Evolutionary conservation across 2,113 vertebrate species (phyloP), one percentile per base, ranked within the genome.

Genomic region (Alligator mississippiensis): DNA sequence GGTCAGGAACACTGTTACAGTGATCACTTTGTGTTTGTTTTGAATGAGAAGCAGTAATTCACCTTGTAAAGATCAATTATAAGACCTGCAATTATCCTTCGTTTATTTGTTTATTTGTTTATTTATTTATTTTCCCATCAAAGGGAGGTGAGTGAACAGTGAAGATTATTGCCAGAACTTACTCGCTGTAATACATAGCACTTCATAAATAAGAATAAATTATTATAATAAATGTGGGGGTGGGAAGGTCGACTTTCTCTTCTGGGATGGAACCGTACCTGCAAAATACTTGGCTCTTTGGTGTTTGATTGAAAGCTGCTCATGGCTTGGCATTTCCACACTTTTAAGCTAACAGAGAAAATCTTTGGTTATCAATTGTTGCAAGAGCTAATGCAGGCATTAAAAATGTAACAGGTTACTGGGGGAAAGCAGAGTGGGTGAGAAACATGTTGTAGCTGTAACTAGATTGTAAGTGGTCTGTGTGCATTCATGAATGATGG

Each of bases 401-500:
- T 90, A 91, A 93, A 95, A 92, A 92, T 84, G 82, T 7, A 94
- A 80, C 80, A 76, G 86, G 72, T 94, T 87, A 17, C 75, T 34
- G 38, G 34, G 76, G 82, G 89, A 93, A 93, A 94, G 9, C 76
- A 72, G 87, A 28, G 76, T 80, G 89, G 78, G 84, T 82, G 75
- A 57, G 80, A 25, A 80, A 57, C 55, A 59, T 1, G 17, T 87
- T 30, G 54, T 95, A 96, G 94, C 97, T 96, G 95, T 94, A 85
- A 96, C 92, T 12, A 95, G 93, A 93, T 96, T 87, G 88, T 92
- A 90, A 93, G 82, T 60, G 84, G 91, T 94, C 95, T 95, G 17
- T 93, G 90, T 86, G 38, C 64, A 83, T 90, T 96, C 91, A 84
- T 92, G 95, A 96, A 94, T 93, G 90, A 98, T 85, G 87, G 95